A percentile compares a stretch with the other conserved stretches of the same genome.
These are phyloP conservation scores for Cryptoleucopteryx plumbea DNA, from an alignment of 2,113 vertebrate genomes.

Conservation along the genomic window DNA sequence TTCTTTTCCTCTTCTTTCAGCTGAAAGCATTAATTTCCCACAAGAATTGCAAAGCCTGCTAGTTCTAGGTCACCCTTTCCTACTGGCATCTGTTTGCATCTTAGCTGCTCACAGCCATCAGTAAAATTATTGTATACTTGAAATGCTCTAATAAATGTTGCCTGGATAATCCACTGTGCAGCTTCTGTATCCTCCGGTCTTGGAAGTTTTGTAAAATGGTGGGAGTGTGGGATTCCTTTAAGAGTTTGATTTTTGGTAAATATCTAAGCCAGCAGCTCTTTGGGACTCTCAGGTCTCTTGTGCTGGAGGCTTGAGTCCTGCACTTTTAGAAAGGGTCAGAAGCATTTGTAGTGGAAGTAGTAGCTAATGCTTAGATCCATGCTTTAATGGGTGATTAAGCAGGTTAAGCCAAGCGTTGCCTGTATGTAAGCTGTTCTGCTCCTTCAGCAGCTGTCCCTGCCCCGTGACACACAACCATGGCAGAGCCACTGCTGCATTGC, in stretches of 20 bases:
- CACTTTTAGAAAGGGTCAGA: neutral
- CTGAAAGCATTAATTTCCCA: neutral
- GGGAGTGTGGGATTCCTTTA: neutral
- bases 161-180: conserved; percentile 6
- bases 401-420: neutral
- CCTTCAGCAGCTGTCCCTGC: neutral
- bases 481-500: neutral
- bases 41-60: neutral
- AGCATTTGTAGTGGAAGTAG: neutral
- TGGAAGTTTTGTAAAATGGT: neutral
- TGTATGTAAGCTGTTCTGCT: neutral
- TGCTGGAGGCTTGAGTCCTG: neutral
- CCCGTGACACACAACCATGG: rapidly evolving
- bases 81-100: neutral
- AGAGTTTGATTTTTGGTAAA: neutral
- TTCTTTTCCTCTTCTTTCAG: neutral
- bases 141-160: conserved; percentile 61
- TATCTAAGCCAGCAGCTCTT: neutral
- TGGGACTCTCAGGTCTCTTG: neutral
- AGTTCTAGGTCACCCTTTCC: neutral
- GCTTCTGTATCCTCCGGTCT: neutral
- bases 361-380: neutral
- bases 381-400: neutral
- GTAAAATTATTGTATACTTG: conserved; percentile 47
- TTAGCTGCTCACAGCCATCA: neutral